Percentiles rank a stretch among this genome's conserved stretches.
phyloP scores from a whole-genome alignment of 2,888 invertebrate species.

The Dysmachus trigonus region DNA sequence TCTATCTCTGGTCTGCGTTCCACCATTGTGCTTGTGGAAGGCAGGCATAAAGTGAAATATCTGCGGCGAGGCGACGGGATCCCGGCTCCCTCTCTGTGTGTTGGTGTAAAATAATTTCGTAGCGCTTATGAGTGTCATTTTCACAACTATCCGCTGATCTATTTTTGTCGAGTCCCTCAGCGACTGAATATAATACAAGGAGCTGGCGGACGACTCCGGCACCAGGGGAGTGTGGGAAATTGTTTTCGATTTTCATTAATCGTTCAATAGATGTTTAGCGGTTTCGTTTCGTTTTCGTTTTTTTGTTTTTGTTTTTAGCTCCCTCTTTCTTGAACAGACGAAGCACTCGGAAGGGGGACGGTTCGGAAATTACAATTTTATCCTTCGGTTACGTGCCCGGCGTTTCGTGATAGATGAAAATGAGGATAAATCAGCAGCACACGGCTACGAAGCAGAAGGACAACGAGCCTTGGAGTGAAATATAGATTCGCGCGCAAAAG shows the following conservation, averaged over 20 bases:
- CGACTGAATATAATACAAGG: neutral
- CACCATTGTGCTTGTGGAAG: neutral
- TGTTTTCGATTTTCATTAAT: slow-evolving; percentile 38
- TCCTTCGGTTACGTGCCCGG: neutral
- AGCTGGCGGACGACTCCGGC: neutral
- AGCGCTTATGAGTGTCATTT: slow-evolving; percentile 35
- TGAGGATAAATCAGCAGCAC: slow-evolving; percentile 8
- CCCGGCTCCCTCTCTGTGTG: neutral
- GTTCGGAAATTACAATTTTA: slow-evolving; percentile 12
- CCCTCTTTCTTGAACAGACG: neutral
- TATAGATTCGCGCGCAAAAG: neutral
- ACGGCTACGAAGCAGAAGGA: neutral
- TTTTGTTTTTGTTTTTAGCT: neutral
- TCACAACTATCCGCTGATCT: slow-evolving; percentile 32
- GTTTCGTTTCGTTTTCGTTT: neutral
- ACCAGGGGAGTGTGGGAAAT: slow-evolving; percentile 1
- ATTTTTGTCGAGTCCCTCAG: slow-evolving; percentile 20
- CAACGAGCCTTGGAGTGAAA: slow-evolving; percentile 4
- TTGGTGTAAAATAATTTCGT: neutral
- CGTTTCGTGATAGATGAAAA: slow-evolving; percentile 30
- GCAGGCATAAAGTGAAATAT: slow-evolving; percentile 15
- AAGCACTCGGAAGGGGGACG: neutral
- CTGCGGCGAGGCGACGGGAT: neutral
- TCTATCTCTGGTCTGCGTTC: neutral
- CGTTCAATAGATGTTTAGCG: slow-evolving; percentile 3